Evolutionary conservation across 2,888 invertebrate species (phyloP).

Genomic region (Stenolophus ochropezus): DNA sequence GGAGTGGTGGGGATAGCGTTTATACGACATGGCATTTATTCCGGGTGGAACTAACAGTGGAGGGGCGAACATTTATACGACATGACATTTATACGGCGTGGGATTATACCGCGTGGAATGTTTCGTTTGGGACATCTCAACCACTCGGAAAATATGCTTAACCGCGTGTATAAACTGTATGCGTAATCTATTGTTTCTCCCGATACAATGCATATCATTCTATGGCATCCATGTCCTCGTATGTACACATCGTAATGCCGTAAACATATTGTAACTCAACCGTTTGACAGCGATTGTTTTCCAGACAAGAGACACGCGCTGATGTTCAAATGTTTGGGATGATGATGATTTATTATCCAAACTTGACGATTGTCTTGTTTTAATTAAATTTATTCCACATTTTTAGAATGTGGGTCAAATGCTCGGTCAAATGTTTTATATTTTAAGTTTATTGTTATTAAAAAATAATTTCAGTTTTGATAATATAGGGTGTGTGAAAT

Average conservation of each 20-base stretch:
- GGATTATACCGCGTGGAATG: too few relatives aligned
- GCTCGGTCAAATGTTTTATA: too few relatives aligned
- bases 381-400: slow-evolving; percentile 23
- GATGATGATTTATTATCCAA: slow-evolving; percentile 30
- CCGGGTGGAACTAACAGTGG: too few relatives aligned
- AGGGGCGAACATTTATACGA: too few relatives aligned
- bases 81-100: too few relatives aligned
- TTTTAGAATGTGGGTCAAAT: neutral
- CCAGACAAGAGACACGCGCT: slow-evolving; percentile 3
- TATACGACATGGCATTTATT: too few relatives aligned
- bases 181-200: neutral
- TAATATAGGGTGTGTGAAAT: too few relatives aligned
- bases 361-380: neutral
- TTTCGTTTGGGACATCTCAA: too few relatives aligned
- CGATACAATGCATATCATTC: neutral
- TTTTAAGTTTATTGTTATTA: too few relatives aligned
- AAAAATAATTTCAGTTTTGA: too few relatives aligned
- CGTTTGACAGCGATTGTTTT: slow-evolving; percentile 34
- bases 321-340: slow-evolving; percentile 18
- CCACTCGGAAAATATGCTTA: neutral
- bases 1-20: too few relatives aligned
- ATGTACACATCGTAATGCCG: neutral
- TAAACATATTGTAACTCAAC: neutral
- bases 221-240: neutral
- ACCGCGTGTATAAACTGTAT: neutral